These are phyloP conservation scores for Salvelinus namaycush DNA, from an alignment of 2,113 vertebrate genomes.

Conservation along the genomic window DNA sequence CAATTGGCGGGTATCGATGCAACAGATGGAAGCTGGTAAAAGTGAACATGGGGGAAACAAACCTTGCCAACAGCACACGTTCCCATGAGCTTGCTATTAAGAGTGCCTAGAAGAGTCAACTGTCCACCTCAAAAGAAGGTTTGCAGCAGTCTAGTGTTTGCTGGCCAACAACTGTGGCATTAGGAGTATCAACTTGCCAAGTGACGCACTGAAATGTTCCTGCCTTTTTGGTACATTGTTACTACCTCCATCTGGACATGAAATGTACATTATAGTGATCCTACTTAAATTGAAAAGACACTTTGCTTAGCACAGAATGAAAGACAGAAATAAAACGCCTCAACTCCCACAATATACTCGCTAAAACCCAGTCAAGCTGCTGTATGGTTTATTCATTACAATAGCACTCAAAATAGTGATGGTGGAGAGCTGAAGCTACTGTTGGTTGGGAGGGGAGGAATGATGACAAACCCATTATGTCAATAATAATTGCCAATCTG, in stretches of 20 bases:
- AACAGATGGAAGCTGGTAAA: conserved; percentile 17
- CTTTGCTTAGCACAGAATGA: neutral
- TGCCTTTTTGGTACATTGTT: too few relatives aligned
- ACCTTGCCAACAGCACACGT: neutral
- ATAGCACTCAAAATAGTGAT: neutral
- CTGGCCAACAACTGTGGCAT: neutral
- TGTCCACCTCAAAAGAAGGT: neutral
- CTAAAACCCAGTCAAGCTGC: neutral
- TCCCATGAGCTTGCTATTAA: neutral
- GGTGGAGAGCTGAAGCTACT: neutral
- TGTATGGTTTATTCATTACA: neutral
- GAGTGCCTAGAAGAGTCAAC: neutral
- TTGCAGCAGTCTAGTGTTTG: neutral
- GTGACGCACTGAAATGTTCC: neutral
- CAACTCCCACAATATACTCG: neutral
- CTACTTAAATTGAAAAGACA: neutral
- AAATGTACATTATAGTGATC: neutral
- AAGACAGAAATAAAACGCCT: neutral
- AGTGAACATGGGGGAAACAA: neutral
- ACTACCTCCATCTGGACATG: neutral
- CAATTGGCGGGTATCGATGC: neutral
- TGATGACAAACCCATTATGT: neutral
- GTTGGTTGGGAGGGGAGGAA: neutral
- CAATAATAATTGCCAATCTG: neutral
- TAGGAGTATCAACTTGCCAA: neutral